These are phyloP conservation scores for Microcebus murinus DNA, from an alignment of 2,113 vertebrate species.

Conservation along the genomic window DNA sequence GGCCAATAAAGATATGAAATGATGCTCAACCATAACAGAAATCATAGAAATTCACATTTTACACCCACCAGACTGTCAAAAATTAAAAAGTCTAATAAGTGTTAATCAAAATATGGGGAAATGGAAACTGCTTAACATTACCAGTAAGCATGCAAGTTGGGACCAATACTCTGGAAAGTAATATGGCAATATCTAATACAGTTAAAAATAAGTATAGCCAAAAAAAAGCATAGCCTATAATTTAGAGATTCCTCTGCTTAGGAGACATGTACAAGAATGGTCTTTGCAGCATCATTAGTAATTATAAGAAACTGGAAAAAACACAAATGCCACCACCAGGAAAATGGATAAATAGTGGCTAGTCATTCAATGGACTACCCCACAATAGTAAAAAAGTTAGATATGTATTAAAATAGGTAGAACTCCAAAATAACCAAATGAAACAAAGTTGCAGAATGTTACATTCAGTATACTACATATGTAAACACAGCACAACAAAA, in stretches of 20 bases:
- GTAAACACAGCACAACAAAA: conserved; percentile 24
- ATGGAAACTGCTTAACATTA: neutral
- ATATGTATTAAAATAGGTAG: neutral
- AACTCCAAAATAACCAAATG: conserved; percentile 1
- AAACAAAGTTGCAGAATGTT: neutral
- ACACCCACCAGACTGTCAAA: neutral
- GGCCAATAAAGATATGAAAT: conserved; percentile 38
- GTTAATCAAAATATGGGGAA: neutral
- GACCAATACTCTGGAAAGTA: neutral
- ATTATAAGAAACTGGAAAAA: neutral
- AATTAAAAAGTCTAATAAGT: conserved; percentile 3
- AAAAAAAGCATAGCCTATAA: neutral
- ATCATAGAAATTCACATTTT: neutral
- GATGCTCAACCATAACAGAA: neutral
- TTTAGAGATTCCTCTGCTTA: neutral
- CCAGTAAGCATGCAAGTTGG: neutral
- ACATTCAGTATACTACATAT: neutral
- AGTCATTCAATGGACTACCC: neutral
- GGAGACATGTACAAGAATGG: neutral
- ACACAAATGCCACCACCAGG: neutral
- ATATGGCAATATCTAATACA: neutral
- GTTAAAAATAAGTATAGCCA: neutral
- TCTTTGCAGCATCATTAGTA: neutral
- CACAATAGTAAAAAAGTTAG: neutral
- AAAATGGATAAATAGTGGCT: neutral